phyloP scores from a whole-genome alignment of 2,113 vertebrate species.

The Psittacula cyanocephala region DNA sequence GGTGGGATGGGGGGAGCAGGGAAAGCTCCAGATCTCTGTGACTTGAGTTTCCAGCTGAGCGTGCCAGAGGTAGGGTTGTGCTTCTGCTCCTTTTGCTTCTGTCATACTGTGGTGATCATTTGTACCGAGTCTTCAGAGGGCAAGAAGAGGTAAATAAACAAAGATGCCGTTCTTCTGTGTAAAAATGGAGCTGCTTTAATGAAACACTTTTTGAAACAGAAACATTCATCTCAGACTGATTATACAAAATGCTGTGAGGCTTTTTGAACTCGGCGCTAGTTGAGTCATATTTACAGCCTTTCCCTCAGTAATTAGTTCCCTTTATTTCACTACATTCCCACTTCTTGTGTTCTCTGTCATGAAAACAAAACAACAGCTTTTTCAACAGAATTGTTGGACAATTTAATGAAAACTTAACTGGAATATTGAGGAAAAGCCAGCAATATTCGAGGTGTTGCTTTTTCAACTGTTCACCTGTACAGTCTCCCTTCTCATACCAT shows the following conservation, averaged over 20 bases:
- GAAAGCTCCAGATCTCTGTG: not conserved
- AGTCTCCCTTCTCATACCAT: not conserved
- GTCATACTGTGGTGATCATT: not conserved
- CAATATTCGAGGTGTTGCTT: not conserved
- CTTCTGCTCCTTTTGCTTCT: not conserved
- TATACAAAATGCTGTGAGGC: not conserved
- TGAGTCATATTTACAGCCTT: slow-evolving; percentile 25
- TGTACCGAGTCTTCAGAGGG: not conserved
- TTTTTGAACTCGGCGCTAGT: not conserved
- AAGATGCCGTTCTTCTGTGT: slow-evolving; percentile 28
- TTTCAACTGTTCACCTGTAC: not conserved
- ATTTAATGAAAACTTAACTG: not conserved
- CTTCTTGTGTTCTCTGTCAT: not conserved
- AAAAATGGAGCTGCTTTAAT: slow-evolving; percentile 46
- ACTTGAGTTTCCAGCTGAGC: not conserved
- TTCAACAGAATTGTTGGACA: not conserved
- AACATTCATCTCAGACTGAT: slow-evolving; percentile 18
- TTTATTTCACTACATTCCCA: not conserved
- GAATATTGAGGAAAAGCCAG: not conserved
- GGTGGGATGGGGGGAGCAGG: not conserved
- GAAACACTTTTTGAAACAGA: slow-evolving; percentile 31
- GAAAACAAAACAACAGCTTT: not conserved
- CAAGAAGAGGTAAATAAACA: slow-evolving; percentile 33
- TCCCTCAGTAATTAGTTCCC: slow-evolving; percentile 3
- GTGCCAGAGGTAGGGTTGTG: not conserved